Conservation (phyloP, 2,888 invertebrate genomes). For the Listrodromus nycthemerus region DNA sequence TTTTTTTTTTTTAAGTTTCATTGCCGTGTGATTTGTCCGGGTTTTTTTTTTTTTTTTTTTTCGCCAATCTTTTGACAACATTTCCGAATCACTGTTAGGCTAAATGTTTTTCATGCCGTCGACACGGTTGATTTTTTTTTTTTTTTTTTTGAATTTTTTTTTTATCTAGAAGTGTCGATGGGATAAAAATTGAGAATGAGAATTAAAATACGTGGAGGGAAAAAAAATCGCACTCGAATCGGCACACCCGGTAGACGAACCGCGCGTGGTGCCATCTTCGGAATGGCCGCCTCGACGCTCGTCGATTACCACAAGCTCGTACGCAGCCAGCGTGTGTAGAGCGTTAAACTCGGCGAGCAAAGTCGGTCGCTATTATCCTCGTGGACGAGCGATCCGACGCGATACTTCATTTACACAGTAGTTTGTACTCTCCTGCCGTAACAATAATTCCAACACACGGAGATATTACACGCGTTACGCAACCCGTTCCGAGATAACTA, state of each 20-base stretch:
- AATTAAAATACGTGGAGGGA: neutral
- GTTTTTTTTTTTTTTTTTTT: too few species aligned
- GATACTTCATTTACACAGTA: constrained; percentile 33
- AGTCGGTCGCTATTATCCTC: constrained; percentile 54
- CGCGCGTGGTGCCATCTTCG: constrained; percentile 54
- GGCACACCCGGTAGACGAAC: constrained; percentile 10
- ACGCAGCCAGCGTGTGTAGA: neutral
- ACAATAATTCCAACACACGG: constrained; percentile 42
- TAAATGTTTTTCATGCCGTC: too few species aligned
- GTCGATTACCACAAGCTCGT: constrained; percentile 9
- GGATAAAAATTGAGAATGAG: too few species aligned
- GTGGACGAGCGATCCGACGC: constrained; percentile 26
- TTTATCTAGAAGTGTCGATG: too few species aligned
- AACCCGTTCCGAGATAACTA: constrained; percentile 60
- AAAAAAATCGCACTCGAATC: neutral
- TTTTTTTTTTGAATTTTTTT: too few species aligned
- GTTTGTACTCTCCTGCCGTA: constrained; percentile 17
- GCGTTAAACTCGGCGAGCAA: constrained; percentile 47
- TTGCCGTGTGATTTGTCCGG: too few species aligned
- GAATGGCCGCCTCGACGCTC: neutral
- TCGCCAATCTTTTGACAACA: too few species aligned
- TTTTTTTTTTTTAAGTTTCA: too few species aligned
- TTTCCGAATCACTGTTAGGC: too few species aligned
- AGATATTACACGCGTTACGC: constrained; percentile 59
- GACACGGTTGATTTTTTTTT: too few species aligned